Conservation (phyloP, 2,888 invertebrate genomes). For the Stenolophus ochropezus region DNA sequence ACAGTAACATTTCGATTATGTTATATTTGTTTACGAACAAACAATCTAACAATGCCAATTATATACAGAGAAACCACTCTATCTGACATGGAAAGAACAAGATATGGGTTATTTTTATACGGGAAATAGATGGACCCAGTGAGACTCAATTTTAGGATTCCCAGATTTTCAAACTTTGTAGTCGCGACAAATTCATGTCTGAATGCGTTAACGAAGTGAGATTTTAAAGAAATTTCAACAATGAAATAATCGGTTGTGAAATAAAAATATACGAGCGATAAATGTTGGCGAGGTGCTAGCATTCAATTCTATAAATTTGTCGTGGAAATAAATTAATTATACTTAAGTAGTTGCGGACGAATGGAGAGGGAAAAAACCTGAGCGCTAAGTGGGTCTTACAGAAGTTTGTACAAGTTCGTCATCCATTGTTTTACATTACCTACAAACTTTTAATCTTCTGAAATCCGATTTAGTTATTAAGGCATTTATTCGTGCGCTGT, state of each 20-base stretch:
- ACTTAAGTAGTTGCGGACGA: not conserved
- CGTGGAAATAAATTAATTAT: not conserved
- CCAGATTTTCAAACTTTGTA: too few relatives aligned
- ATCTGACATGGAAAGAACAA: too few relatives aligned
- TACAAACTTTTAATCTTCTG: slow-evolving; percentile 46
- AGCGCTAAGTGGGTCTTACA: slow-evolving; percentile 7
- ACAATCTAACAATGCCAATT: too few relatives aligned
- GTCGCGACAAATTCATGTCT: too few relatives aligned
- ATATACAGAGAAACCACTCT: too few relatives aligned
- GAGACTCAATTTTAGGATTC: too few relatives aligned
- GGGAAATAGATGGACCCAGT: too few relatives aligned
- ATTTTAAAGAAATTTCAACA: not conserved
- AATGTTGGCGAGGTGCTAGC: not conserved
- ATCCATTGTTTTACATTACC: slow-evolving; percentile 44
- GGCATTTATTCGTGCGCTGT: slow-evolving; percentile 26
- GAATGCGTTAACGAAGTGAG: too few relatives aligned
- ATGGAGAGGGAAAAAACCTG: not conserved
- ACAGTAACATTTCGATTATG: too few relatives aligned
- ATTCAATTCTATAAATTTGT: not conserved
- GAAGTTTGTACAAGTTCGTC: slow-evolving; percentile 25
- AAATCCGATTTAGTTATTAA: slow-evolving; percentile 50
- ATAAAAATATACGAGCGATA: not conserved
- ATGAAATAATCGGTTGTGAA: not conserved
- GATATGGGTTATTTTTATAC: too few relatives aligned
- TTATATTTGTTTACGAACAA: too few relatives aligned